Percentiles rank a stretch among this genome's conserved stretches.
These are phyloP conservation scores for Rynchops niger DNA, from an alignment of 2,113 vertebrate species.

Conservation along the genomic window DNA sequence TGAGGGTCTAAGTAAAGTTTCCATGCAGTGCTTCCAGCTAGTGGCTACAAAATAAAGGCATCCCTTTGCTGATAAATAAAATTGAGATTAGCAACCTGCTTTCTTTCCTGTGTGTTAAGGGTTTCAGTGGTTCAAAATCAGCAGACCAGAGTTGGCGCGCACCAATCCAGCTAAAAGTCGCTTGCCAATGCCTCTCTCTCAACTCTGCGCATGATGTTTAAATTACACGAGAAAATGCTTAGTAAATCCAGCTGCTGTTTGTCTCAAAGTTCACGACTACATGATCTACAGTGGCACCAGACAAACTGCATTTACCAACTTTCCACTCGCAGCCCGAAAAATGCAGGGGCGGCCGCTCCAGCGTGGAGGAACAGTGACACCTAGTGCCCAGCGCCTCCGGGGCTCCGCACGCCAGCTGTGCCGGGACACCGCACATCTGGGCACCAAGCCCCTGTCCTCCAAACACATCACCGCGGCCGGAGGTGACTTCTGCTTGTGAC, in stretches of 20 bases:
- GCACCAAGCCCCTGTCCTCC: not conserved
- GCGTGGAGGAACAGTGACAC: conserved; percentile 64
- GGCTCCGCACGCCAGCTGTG: not conserved
- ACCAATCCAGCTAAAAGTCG: not conserved
- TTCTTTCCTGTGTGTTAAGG: not conserved
- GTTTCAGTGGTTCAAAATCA: not conserved
- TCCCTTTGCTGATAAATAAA: not conserved
- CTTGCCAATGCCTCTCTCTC: not conserved
- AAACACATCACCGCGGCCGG: fast-evolving
- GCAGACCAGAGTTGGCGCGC: not conserved
- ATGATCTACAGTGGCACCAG: not conserved
- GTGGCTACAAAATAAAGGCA: not conserved
- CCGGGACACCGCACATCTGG: not conserved
- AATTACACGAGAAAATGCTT: not conserved
- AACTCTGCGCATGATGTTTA: not conserved
- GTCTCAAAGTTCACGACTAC: not conserved
- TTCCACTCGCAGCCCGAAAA: conserved; percentile 66
- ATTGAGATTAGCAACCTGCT: not conserved
- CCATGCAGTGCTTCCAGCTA: not conserved
- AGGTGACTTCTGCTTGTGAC: not conserved
- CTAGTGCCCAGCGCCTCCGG: conserved; percentile 47
- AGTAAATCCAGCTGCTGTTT: not conserved
- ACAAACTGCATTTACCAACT: not conserved
- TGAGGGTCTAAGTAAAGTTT: not conserved
- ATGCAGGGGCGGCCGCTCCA: not conserved